Conservation (phyloP, 2,797 vertebrate genomes). For the Etheostoma nigrum region DNA sequence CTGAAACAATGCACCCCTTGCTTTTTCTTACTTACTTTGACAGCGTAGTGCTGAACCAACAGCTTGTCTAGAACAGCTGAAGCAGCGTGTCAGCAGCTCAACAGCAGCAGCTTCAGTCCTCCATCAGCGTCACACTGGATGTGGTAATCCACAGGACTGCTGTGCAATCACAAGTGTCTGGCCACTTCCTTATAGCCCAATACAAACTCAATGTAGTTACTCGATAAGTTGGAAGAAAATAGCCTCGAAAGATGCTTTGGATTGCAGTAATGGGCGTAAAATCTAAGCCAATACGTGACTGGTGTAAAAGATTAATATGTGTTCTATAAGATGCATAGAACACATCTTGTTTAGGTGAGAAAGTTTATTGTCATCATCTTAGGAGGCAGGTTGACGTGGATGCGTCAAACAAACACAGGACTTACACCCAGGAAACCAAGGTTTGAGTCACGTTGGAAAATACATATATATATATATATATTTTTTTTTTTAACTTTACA, state of each 20-base stretch:
- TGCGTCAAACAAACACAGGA: no score
- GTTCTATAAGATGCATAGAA: not conserved
- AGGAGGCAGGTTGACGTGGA: no score
- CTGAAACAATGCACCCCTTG: not conserved
- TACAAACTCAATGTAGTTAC: constrained; percentile 1
- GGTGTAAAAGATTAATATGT: not conserved
- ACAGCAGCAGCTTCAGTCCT: constrained; percentile 30
- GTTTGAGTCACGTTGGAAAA: no score
- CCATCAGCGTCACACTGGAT: constrained; percentile 20
- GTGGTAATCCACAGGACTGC: constrained; percentile 12
- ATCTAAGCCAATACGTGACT: not conserved
- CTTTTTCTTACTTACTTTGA: constrained; percentile 24
- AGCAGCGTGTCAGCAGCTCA: constrained; percentile 26
- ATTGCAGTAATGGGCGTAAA: not conserved
- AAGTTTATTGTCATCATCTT: no score
- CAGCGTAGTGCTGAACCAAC: constrained; percentile 48
- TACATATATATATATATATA: no score
- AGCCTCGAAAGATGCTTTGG: constrained; percentile 3
- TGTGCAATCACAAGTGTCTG: constrained; percentile 15
- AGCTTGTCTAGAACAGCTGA: constrained; percentile 34
- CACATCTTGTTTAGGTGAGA: not conserved
- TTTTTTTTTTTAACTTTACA: no score
- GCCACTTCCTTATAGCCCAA: not conserved
- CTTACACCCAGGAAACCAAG: no score
- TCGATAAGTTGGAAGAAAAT: not conserved